These are phyloP conservation scores for Suncus etruscus DNA, from an alignment of 2,113 vertebrate species.

Conservation along the genomic window DNA sequence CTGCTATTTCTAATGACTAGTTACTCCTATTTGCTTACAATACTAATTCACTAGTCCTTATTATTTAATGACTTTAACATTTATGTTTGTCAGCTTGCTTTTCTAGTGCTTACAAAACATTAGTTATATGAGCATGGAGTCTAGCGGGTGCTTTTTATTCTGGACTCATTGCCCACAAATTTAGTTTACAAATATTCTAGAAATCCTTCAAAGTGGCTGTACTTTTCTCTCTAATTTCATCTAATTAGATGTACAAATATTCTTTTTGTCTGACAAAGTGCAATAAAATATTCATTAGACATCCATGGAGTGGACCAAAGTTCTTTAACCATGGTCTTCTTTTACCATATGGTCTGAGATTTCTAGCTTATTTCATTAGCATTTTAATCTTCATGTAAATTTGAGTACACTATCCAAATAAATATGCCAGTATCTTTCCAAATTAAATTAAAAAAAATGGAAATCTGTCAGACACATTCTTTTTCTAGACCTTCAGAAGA, in stretches of 20 bases:
- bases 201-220: conserved; percentile 57
- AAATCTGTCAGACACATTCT: background rate
- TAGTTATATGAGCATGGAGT: conserved; percentile 3
- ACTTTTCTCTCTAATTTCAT: conserved; percentile 66
- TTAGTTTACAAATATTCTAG: conserved; percentile 59
- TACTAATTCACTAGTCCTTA: conserved; percentile 7
- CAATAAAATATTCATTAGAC: conserved; percentile 70
- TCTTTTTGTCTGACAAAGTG: conserved; percentile 54
- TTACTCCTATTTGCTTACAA: background rate
- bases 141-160: conserved; percentile 45
- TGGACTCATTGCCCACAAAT: background rate
- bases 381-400: conserved; percentile 55
- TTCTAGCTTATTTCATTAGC: conserved; percentile 43
- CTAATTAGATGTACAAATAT: conserved; percentile 52
- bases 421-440: conserved; percentile 34
- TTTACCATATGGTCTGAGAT: conserved; percentile 43
- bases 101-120: background rate
- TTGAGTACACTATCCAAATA: conserved; percentile 36
- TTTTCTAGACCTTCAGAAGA: background rate
- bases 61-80: conserved; percentile 46
- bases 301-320: conserved; percentile 6
- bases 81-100: conserved; percentile 2
- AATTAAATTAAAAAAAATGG: conserved; percentile 56
- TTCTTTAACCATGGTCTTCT: background rate
- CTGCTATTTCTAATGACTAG: background rate